Evolutionary conservation across 2,113 vertebrate genomes (phyloP), one percentile per base, ranked within the genome.

Genomic region (Pampusana beccarii): DNA sequence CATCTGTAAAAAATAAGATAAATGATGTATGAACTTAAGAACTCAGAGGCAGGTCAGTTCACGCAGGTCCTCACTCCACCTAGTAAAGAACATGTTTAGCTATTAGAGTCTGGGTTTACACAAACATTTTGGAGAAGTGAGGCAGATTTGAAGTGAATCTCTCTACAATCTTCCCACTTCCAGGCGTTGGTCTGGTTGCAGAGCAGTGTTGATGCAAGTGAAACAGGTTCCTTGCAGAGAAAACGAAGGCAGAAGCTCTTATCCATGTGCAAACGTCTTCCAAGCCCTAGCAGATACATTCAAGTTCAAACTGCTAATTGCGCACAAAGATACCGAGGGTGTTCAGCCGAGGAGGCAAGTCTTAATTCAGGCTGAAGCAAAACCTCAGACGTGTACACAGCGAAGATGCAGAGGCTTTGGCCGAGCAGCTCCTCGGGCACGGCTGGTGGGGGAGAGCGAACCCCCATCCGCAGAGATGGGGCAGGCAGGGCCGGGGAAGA

Each of bases 241-340:
- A 83, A 95, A 54, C 38, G 31, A 72, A 67, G 29, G 26, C 80
- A 73, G 34, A 36, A 83, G 80, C 33, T 48, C 31, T 26, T 7
- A 53, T 0, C 53, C n/a, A 24, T 0, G 0, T 16, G 21, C 29
- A 31, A 64, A 10, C 0, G 15, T 26, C 28, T 36, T 62, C 51
- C 73, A 48, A 86, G 51, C n/a, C 42, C 67, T 9, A 20, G 21
- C 8, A 54, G 57, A 69, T 3, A 42, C 2, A 4, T 7, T 3
- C 26, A 10, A 44, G 13, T 10, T n/a, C 31, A 9, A 66, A 8
- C 40, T 20, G 31, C 29, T 33, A 29, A 29, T 1, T 16, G 16
- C 78, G 42, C 46, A 78, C 1, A 8, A 19, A 29, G 42, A 33
- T 7, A 15, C 5, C 2, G 46, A n/a, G 42, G 53, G 24, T 0